A percentile compares a stretch with the other conserved stretches of the same genome.
These are phyloP conservation scores for Drosophila setosimentum DNA, from an alignment of 2,888 invertebrate genomes.

Conservation along the genomic window DNA sequence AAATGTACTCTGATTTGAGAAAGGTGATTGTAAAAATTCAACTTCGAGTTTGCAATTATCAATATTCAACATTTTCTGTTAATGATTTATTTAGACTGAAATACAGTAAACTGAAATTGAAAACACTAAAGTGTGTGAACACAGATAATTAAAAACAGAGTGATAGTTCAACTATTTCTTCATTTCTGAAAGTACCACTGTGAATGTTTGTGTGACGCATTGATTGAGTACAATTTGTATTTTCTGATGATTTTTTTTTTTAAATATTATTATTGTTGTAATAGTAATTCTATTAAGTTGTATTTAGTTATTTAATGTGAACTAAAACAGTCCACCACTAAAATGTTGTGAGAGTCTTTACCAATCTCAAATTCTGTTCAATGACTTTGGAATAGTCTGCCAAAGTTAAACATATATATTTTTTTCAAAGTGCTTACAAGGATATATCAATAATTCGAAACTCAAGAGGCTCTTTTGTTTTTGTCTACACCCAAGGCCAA, in stretches of 20 bases:
- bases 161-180: not conserved
- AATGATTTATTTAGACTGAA: not conserved
- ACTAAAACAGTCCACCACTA: not conserved
- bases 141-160: not conserved
- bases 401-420: not conserved
- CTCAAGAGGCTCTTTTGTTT: not conserved
- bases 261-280: not conserved
- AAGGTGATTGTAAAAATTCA: not conserved
- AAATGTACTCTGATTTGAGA: not conserved
- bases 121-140: not conserved
- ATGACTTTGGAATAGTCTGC: not conserved
- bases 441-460: not conserved
- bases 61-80: not conserved
- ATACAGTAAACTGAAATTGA: not conserved
- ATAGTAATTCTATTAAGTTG: not conserved
- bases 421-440: not conserved
- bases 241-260: not conserved
- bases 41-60: not conserved
- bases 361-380: not conserved
- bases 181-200: not conserved
- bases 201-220: not conserved
- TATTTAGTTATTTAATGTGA: not conserved
- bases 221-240: not conserved
- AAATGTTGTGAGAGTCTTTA: not conserved
- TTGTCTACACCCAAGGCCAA: not conserved